Evolutionary conservation across 92 coral and sea anemone species (phyloP).

Genomic region (Zoanthus solanderi): DNA sequence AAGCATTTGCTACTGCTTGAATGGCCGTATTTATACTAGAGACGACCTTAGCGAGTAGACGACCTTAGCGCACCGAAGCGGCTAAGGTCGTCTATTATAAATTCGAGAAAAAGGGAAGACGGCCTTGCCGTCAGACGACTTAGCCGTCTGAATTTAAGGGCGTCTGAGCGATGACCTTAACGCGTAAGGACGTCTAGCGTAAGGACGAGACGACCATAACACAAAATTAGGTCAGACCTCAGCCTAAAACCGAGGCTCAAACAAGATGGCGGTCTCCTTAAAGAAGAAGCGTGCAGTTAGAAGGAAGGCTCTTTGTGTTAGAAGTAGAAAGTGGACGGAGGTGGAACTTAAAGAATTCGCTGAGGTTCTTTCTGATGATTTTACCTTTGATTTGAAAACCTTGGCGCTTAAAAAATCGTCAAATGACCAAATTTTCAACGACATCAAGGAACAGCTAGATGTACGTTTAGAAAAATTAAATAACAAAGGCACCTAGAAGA

Average conservation of each 20-base stretch:
- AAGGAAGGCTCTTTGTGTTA: constrained; percentile 1
- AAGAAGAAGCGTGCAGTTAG: constrained; percentile 19
- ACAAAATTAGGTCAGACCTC: not conserved
- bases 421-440: constrained; percentile 30
- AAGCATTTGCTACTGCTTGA: constrained; percentile 35
- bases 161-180: no score
- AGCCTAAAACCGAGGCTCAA: constrained; percentile 5
- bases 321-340: constrained; percentile 25
- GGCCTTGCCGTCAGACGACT: no score
- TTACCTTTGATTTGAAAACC: constrained; percentile 29
- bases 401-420: constrained; percentile 34
- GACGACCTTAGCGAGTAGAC: no score
- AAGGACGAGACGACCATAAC: not conserved
- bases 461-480: constrained; percentile 17
- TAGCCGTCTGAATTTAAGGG: no score
- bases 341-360: constrained; percentile 32
- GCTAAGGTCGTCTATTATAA: no score
- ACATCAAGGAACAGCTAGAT: constrained; percentile 38
- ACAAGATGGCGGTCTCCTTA: constrained; percentile 13
- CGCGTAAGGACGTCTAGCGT: not conserved
- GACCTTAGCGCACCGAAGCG: no score
- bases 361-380: constrained; percentile 41
- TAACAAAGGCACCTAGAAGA: constrained; percentile 42
- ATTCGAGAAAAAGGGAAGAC: no score
- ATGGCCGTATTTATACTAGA: not conserved